phyloP scores from a whole-genome alignment of 1,140 invertebrate genomes.

The Littorina saxatilis region DNA sequence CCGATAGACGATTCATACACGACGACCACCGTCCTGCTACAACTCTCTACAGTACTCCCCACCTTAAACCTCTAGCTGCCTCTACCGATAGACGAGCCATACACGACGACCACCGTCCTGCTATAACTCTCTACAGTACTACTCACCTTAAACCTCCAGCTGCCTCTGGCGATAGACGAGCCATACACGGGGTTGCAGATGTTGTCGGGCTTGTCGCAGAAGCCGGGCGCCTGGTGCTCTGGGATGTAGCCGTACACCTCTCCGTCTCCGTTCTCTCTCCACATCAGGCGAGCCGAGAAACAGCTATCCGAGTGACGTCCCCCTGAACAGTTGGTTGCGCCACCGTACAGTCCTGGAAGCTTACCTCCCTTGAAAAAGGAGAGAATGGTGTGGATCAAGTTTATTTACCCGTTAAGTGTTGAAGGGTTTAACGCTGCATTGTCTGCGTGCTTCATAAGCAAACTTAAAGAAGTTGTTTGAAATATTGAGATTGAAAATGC shows the following conservation, averaged over 20 bases:
- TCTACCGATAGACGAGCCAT: too few species aligned
- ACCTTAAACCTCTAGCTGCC: too few species aligned
- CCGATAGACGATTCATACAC: too few species aligned
- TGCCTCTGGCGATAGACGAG: slow-evolving; percentile 30
- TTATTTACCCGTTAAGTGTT: too few species aligned
- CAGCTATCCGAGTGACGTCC: slow-evolving; percentile 41
- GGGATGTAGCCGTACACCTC: slow-evolving; percentile 43
- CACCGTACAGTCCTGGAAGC: slow-evolving; percentile 37
- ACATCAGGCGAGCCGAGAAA: slow-evolving; percentile 46
- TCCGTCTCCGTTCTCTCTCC: slow-evolving; percentile 35
- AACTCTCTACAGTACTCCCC: too few species aligned
- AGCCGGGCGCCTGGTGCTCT: not conserved
- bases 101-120: too few species aligned
- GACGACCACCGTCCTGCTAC: too few species aligned
- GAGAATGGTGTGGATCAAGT: too few species aligned
- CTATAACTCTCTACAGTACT: too few species aligned
- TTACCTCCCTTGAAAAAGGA: slow-evolving; percentile 37
- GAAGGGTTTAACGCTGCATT: not conserved
- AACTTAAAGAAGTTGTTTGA: too few species aligned
- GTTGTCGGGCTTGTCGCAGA: slow-evolving; percentile 32
- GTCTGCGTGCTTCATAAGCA: too few species aligned
- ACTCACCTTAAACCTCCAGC: not conserved
- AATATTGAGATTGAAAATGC: too few species aligned
- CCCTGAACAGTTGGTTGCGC: slow-evolving; percentile 33
- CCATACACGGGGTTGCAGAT: slow-evolving; percentile 35